A percentile compares a stretch with the other conserved stretches of the same genome.
Evolutionary conservation across 2,113 vertebrate species (phyloP).

Genomic region (Nanorana parkeri): DNA sequence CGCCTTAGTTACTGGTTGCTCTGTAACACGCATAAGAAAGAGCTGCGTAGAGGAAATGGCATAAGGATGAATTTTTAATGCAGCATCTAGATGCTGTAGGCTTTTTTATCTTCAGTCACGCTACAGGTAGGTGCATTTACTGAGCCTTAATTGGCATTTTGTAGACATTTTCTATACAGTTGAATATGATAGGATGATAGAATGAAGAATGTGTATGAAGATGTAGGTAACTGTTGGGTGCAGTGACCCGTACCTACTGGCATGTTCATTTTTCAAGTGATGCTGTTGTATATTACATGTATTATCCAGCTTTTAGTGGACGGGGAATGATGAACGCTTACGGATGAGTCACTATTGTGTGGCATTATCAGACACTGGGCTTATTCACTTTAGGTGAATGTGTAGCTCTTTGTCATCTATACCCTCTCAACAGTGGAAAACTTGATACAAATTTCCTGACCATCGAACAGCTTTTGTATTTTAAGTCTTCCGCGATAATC

Average conservation of each 20-base stretch:
- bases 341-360: no score
- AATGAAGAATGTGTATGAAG: neutral
- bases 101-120: neutral
- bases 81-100: conserved; percentile 1
- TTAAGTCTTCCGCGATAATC: no score
- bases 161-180: neutral
- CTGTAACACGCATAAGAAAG: neutral
- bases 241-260: neutral
- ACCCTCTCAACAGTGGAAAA: no score
- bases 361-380: no score
- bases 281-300: no score
- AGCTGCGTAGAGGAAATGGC: conserved; percentile 21
- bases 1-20: conserved; percentile 40
- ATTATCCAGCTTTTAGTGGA: no score
- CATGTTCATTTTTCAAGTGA: neutral
- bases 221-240: neutral
- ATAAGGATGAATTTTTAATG: conserved; percentile 46
- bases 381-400: no score
- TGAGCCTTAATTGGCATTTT: neutral
- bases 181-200: no score
- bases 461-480: no score
- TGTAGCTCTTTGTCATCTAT: no score
- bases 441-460: no score
- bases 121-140: conserved; percentile 29
- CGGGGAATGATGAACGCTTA: no score